A percentile compares a stretch with the other conserved stretches of the same genome.
Evolutionary conservation across 2,113 vertebrate genomes (phyloP).

Genomic region (Chunga burmeisteri): DNA sequence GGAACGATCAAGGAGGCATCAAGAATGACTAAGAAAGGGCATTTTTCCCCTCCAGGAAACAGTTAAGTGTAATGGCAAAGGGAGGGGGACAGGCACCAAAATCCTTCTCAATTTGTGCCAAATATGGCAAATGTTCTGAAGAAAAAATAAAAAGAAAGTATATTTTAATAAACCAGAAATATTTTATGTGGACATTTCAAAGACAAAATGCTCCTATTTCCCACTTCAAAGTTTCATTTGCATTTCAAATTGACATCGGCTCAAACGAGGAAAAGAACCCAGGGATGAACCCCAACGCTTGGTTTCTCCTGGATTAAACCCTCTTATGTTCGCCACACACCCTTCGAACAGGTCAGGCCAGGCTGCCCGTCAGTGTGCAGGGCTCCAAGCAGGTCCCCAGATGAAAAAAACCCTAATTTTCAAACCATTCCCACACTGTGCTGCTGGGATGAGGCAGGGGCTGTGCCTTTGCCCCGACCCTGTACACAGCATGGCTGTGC

Average conservation of each 20-base stretch:
- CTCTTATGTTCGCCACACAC: not conserved
- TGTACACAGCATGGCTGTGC: not conserved
- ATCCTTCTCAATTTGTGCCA: not conserved
- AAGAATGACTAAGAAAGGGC: no score
- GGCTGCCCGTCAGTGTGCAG: not conserved
- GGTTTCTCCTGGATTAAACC: not conserved
- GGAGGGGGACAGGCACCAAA: not conserved
- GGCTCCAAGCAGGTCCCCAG: not conserved
- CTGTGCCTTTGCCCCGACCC: not conserved
- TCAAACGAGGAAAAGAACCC: not conserved
- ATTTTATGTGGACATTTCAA: not conserved
- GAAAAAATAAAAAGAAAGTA: no score
- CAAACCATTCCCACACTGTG: not conserved
- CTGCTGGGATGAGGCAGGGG: not conserved
- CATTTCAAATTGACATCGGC: not conserved
- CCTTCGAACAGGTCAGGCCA: not conserved
- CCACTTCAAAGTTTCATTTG: not conserved
- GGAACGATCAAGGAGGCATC: not conserved
- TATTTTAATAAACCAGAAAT: not conserved
- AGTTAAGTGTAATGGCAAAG: not conserved
- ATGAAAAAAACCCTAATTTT: fast-evolving
- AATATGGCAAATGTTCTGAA: not conserved
- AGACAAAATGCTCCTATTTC: not conserved
- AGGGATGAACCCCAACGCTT: fast-evolving
- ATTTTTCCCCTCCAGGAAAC: not conserved